Percentiles rank a stretch among this genome's conserved stretches.
Conservation (phyloP, 2,797 vertebrate genomes). For the Carcharodon carcharias region DNA sequence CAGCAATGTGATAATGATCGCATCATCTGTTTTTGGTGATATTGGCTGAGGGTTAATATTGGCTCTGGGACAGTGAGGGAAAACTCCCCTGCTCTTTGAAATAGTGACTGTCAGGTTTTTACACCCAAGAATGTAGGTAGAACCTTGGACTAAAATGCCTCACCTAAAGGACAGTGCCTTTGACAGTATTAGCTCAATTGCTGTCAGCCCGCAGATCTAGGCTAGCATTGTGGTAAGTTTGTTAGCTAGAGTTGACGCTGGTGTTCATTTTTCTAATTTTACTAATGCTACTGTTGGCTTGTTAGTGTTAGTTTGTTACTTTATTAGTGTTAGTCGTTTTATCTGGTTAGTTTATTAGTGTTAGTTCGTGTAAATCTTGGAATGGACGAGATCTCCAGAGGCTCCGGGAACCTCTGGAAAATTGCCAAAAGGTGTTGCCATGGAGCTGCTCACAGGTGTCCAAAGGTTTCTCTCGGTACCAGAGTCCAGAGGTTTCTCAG, state of each 20-base stretch:
- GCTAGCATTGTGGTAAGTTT: not conserved
- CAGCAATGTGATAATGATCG: not conserved
- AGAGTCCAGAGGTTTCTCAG: not conserved
- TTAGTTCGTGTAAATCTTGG: not conserved
- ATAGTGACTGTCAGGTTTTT: not conserved
- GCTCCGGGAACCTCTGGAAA: not conserved
- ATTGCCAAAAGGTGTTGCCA: not conserved
- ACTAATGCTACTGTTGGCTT: not conserved
- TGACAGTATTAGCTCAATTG: no score
- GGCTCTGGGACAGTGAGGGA: not conserved
- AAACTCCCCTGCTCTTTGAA: not conserved
- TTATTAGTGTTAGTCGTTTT: not conserved
- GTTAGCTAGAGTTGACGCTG: not conserved
- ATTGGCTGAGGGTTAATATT: not conserved
- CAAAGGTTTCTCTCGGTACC: not conserved
- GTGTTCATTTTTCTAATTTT: not conserved
- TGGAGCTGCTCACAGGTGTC: not conserved
- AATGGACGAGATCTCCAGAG: not conserved
- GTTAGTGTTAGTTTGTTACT: not conserved
- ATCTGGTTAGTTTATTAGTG: not conserved
- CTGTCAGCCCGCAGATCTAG: not conserved
- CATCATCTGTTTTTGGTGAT: not conserved
- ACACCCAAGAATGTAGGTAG: not conserved
- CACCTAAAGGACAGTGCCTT: not conserved
- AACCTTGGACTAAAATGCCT: not conserved